Conservation (phyloP, 2,888 invertebrate genomes). For the Xestobium rufovillosum region DNA sequence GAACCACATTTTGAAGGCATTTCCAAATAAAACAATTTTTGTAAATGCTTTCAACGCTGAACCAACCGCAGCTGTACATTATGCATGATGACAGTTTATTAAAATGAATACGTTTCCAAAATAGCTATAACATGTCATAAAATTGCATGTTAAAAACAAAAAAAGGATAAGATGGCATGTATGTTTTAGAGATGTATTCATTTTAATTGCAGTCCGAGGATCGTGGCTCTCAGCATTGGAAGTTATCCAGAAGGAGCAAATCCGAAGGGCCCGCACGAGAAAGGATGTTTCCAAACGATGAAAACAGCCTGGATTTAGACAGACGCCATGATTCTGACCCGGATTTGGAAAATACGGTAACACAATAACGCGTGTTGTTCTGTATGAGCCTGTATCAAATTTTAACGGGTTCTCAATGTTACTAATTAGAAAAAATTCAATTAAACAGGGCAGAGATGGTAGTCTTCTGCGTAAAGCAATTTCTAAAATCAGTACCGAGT, state of each 20-base stretch:
- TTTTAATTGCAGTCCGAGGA: slow-evolving; percentile 60
- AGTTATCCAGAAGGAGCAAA: slow-evolving; percentile 64
- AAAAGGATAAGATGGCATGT: slow-evolving; percentile 19
- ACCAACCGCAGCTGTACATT: too few relatives aligned
- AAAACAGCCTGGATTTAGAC: slow-evolving; percentile 35
- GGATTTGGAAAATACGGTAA: slow-evolving; percentile 42
- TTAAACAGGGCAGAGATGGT: slow-evolving; percentile 13
- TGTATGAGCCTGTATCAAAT: slow-evolving; percentile 27
- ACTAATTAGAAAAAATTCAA: too few relatives aligned
- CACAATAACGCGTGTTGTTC: slow-evolving; percentile 27
- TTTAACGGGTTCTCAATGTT: too few relatives aligned
- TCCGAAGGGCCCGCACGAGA: slow-evolving; percentile 50
- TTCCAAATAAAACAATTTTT: too few relatives aligned
- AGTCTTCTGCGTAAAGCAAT: slow-evolving; percentile 52
- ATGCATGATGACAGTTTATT: slow-evolving; percentile 23
- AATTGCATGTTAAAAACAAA: slow-evolving; percentile 22
- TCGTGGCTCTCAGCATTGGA: slow-evolving; percentile 46
- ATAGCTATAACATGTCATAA: slow-evolving; percentile 20
- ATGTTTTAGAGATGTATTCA: slow-evolving; percentile 42
- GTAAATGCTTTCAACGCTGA: too few relatives aligned
- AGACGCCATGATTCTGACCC: slow-evolving; percentile 43
- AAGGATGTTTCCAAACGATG: slow-evolving; percentile 53
- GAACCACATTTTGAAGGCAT: too few relatives aligned
- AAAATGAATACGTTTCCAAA: slow-evolving; percentile 42
- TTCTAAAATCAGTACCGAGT: slow-evolving; percentile 74